Base-by-base conservation (phyloP, 1,140 invertebrate genomes). In the Papilio aristodemus region DNA sequence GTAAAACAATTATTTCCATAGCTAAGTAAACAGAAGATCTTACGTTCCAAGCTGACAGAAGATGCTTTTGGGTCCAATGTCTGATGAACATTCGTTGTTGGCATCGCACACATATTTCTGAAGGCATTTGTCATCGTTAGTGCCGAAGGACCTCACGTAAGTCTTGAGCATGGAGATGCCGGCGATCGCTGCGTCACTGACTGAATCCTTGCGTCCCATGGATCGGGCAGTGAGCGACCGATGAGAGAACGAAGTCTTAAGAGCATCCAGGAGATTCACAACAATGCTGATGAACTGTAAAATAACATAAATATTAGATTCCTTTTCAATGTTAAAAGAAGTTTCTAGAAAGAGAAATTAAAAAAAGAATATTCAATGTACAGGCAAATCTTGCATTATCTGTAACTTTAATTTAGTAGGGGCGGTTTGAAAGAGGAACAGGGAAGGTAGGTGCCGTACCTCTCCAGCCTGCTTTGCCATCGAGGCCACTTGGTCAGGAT, bases 1-100 rank as follows among this genome's bases (percentile, higher is more conserved):
- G 27, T n/a, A n/a, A n/a, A 32, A 3, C 27, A 32, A 3, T 3
- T 32, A 32, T 32, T 32, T 32, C 2, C 27, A 32, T n/a, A 32
- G 27, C 27, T n/a, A n/a, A 6, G 27, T 32, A 19, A 27, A 6
- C n/a, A 17, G 11, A 14, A n/a, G 62, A 71, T 95, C 96, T 96
- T 93, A 98, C 97, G 96, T 96, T 95, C 96, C 97, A 75, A 98
- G 92, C 92, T 98, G 96, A 80, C 97, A 98, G 94, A 97, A 97
- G 63, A 98, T 94, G 77, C 96, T 95, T 73, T 95, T 96, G 71
- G 95, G 94, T 75, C 96, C 96, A 63, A 96, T 95, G 79, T 97
- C 96, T 8, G 93, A 92, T n/a, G 95, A 93, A 85, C 97, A 98
- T 83, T 97, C 97, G 19, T 93, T 95, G 83, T 96, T 97, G 2